Evolutionary conservation across 2,113 vertebrate species (phyloP).

Genomic region (Corythaeola cristata): DNA sequence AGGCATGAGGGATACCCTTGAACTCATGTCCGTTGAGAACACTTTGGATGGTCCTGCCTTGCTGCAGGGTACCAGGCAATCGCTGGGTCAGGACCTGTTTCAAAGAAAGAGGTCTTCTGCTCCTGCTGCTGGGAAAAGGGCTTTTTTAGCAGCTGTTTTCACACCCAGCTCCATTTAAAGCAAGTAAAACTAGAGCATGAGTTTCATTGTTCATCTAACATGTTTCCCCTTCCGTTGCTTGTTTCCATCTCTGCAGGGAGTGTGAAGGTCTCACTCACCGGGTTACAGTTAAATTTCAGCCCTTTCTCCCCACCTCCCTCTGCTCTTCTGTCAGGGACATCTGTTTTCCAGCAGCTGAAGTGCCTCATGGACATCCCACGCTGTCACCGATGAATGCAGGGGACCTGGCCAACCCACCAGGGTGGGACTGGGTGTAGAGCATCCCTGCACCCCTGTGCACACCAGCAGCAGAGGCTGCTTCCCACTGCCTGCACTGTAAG

Average conservation of each 20-base stretch:
- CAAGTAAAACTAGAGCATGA: constrained; percentile 25
- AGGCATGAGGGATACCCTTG: neutral
- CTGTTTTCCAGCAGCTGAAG: neutral
- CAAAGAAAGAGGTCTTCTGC: neutral
- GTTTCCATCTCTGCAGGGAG: neutral
- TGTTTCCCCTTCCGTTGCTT: neutral
- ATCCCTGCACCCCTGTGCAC: neutral
- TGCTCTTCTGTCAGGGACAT: neutral
- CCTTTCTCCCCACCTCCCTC: neutral
- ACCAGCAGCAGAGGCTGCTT: neutral
- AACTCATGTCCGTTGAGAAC: rapidly evolving
- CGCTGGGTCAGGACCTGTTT: neutral
- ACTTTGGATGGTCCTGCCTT: neutral
- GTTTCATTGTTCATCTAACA: neutral
- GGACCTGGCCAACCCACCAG: neutral
- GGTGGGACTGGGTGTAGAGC: neutral
- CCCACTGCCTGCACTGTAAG: neutral
- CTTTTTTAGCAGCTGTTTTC: constrained; percentile 55
- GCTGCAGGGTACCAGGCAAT: neutral
- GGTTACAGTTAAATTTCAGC: neutral
- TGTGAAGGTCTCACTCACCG: neutral
- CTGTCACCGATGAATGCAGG: neutral
- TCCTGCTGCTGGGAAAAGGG: neutral
- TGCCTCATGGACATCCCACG: neutral
- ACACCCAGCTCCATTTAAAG: constrained; percentile 50